phyloP scores from a whole-genome alignment of 35 echinoderm and acorn worm genomes.

The Heliocidaris erythrogramma region DNA sequence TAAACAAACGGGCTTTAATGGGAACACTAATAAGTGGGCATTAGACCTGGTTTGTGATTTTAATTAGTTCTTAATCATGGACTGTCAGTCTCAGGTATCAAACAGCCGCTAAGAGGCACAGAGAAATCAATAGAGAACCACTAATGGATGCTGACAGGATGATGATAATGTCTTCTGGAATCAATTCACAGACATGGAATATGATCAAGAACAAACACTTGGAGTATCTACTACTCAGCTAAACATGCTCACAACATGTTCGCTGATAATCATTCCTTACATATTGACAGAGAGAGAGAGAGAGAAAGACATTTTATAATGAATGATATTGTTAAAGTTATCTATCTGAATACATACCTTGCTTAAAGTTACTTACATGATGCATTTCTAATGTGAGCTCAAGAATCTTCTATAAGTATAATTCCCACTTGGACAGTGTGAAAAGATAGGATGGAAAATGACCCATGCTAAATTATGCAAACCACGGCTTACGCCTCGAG shows the following conservation, averaged over 20 bases:
- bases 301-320: background rate
- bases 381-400: too few relatives aligned
- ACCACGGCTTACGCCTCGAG: background rate
- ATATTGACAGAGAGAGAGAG: background rate
- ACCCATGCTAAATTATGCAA: slow-evolving; percentile 19
- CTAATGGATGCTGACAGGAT: background rate
- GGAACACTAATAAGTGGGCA: slow-evolving; percentile 29
- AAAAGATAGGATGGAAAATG: too few relatives aligned
- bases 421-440: too few relatives aligned
- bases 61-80: slow-evolving; percentile 28
- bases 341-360: background rate
- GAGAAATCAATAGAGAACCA: background rate
- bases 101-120: background rate
- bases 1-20: slow-evolving; percentile 22
- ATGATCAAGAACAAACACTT: background rate
- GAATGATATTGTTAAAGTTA: background rate
- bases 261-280: background rate
- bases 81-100: slow-evolving; percentile 8
- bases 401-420: too few relatives aligned
- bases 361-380: too few relatives aligned
- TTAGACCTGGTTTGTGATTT: slow-evolving; percentile 35
- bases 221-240: background rate
- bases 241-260: background rate
- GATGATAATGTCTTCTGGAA: slow-evolving; percentile 1
- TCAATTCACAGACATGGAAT: background rate